Conservation (phyloP, 2,113 vertebrate genomes). For the Coturnix japonica region DNA sequence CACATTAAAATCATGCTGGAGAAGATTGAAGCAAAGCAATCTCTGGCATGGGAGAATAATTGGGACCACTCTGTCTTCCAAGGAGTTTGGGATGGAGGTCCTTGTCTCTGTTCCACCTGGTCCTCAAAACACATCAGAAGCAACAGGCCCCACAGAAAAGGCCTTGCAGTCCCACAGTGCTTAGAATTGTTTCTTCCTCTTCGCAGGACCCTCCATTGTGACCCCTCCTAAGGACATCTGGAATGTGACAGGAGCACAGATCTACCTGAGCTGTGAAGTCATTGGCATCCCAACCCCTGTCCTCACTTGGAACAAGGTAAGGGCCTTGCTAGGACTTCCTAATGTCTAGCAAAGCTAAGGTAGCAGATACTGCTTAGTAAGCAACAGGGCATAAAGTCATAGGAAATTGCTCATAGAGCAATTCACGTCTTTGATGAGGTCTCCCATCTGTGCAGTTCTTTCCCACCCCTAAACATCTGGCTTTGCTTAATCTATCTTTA, state of each 20-base stretch:
- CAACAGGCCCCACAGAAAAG: neutral
- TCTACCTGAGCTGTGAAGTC: slow-evolving; percentile 93
- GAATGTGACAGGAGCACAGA: slow-evolving; percentile 91
- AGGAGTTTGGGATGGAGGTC: neutral
- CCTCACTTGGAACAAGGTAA: slow-evolving; percentile 93
- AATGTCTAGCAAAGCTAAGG: neutral
- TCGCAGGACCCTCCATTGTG: slow-evolving; percentile 86
- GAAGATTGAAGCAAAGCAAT: neutral
- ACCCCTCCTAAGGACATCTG: slow-evolving; percentile 89
- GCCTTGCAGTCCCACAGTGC: neutral
- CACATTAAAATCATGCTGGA: neutral
- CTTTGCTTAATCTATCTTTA: neutral
- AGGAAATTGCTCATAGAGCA: neutral
- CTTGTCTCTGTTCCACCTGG: neutral
- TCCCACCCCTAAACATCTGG: neutral
- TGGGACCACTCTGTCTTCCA: neutral
- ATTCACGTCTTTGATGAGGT: neutral
- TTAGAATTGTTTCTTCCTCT: neutral
- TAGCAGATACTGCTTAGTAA: neutral
- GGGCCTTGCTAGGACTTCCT: neutral
- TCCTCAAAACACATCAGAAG: neutral
- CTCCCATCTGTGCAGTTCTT: neutral
- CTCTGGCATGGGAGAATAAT: neutral
- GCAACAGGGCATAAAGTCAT: neutral
- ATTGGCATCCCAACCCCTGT: slow-evolving; percentile 92